Base-by-base conservation (phyloP, 2,888 invertebrate species). In the Branchipolynoe longqiensis region DNA sequence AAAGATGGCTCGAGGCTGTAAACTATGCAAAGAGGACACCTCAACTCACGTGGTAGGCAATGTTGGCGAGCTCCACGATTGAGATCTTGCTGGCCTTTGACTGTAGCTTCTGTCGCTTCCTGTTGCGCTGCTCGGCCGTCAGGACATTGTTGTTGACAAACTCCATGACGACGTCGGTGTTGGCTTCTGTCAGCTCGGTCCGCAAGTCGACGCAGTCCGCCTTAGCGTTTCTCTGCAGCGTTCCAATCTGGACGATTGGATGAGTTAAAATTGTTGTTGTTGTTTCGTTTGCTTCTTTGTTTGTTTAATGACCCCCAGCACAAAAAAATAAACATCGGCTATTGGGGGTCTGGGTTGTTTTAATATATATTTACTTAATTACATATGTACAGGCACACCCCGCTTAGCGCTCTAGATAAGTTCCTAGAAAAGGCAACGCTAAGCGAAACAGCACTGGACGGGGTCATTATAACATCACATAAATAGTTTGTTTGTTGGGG, bases 31-130 rank as follows among this genome's bases (percentile, higher is more conserved):
- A 56, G 18, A 56, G 3, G 2, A 56, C 22, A 56, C 56, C n/a
- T n/a, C n/a, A n/a, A 73, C 73, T 2, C 18, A 78, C 78, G 1
- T 78, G 78, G 48, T 48, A 78, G 22, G 78, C 41, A n/a, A 78
- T 31, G 48, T 78, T 78, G 3, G 54, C 54, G 31, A 78, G 78
- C 48, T 78, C 78, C 48, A 48, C 78, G 18, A 78, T 78, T 1
- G 78, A 78, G 48, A 54, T 78, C 28, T 78, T 41, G 41, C 28
- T 78, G 31, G 25, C 48, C 8, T 6, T n/a, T 1, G 18, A 25
- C 25, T 41, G 41, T 0, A 78, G 18, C 48, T 78, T 54, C 28
- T 41, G 12, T 14, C 8, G 22, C 18, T 78, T 78, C 48, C 25
- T 48, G 12, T 41, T 28, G 41, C 78, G 78, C 22, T 78, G 41